These are phyloP conservation scores for Mimumesa dahlbomi DNA, from an alignment of 2,888 invertebrate species.

Conservation along the genomic window DNA sequence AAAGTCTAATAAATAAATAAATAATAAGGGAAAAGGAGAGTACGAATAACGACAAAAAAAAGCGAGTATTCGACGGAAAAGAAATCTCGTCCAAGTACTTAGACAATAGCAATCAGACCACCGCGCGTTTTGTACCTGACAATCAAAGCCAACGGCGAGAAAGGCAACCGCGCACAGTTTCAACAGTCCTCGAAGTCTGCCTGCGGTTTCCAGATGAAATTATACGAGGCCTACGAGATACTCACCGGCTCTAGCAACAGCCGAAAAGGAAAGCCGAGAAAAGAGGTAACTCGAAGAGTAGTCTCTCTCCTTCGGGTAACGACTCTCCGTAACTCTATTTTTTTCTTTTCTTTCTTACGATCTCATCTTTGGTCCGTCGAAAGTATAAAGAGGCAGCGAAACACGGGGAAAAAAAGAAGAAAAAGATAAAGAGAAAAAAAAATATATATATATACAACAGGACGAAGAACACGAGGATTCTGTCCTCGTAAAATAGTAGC, in stretches of 20 bases:
- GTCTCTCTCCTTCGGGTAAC: background rate
- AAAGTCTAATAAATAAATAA: too few relatives aligned
- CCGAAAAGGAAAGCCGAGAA: constrained; percentile 18
- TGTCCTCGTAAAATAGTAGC: constrained; percentile 1
- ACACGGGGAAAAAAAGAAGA: background rate
- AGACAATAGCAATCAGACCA: constrained; percentile 1
- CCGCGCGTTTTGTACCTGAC: background rate
- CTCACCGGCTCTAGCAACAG: background rate
- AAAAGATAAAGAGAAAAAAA: background rate
- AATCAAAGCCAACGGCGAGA: background rate
- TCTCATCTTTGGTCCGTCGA: background rate
- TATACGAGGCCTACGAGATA: constrained; percentile 26
- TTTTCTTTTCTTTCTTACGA: constrained; percentile 21
- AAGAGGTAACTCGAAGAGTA: too few relatives aligned
- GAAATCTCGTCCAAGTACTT: too few relatives aligned
- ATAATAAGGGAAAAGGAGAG: too few relatives aligned
- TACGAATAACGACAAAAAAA: too few relatives aligned
- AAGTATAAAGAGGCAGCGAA: too few relatives aligned
- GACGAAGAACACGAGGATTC: constrained; percentile 9
- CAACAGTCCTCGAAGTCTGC: constrained; percentile 1
- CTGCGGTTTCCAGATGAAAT: constrained; percentile 51
- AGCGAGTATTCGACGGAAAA: too few relatives aligned
- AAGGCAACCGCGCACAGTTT: constrained; percentile 9
- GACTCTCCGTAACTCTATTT: background rate
- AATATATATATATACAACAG: background rate